Percentiles rank a stretch among this genome's conserved stretches.
Evolutionary conservation across 2,888 invertebrate species (phyloP).

Genomic region (Phengaris arion): DNA sequence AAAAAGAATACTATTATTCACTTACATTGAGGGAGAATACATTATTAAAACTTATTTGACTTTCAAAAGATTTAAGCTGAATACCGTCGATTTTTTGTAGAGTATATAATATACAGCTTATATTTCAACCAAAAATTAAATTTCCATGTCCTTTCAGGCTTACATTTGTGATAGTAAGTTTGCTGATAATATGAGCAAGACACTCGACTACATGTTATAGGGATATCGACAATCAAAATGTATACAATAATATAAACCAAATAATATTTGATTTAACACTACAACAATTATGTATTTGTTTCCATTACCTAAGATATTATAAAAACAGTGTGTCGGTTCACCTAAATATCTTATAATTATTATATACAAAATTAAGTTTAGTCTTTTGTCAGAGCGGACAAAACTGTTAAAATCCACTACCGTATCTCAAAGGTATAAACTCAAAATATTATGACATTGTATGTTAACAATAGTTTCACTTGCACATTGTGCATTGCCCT

Average conservation of each 20-base stretch:
- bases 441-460: slow-evolving; percentile 26
- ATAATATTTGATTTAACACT: slow-evolving; percentile 66
- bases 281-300: slow-evolving; percentile 74
- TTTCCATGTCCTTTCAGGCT: slow-evolving; percentile 14
- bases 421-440: slow-evolving; percentile 29
- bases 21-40: too few relatives aligned
- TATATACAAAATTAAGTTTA: slow-evolving; percentile 76
- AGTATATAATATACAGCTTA: not conserved
- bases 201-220: slow-evolving; percentile 2
- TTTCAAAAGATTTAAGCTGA: not conserved
- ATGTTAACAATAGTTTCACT: slow-evolving; percentile 23
- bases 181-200: slow-evolving; percentile 12
- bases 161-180: not conserved
- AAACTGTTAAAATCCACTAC: slow-evolving; percentile 57
- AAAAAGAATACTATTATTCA: too few relatives aligned
- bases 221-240: slow-evolving; percentile 44
- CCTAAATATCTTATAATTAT: slow-evolving; percentile 67
- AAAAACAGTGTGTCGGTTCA: slow-evolving; percentile 76
- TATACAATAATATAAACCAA: slow-evolving; percentile 66
- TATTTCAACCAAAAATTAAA: not conserved
- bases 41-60: too few relatives aligned
- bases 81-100: slow-evolving; percentile 11
- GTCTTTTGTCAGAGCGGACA: slow-evolving; percentile 73
- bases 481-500: not conserved
- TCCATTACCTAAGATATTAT: slow-evolving; percentile 74